Percentiles rank a stretch among this genome's conserved stretches.
These are phyloP conservation scores for Pelagia noctiluca DNA, from an alignment of 30 jellyfish, hydroid and myxozoan species.

Conservation along the genomic window DNA sequence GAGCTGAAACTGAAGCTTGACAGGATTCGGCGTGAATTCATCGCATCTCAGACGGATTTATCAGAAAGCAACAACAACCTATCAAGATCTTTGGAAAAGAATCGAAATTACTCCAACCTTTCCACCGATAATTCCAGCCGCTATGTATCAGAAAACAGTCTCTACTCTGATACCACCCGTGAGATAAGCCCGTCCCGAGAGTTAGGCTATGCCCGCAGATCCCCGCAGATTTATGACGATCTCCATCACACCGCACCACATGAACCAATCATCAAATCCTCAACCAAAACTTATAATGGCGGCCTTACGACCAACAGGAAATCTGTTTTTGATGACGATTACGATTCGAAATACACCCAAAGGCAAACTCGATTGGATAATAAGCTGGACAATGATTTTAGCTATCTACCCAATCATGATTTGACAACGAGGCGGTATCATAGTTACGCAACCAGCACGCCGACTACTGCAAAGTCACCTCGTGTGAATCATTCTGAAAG, in stretches of 20 bases:
- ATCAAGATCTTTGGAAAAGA: not conserved
- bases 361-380: not conserved
- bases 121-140: not conserved
- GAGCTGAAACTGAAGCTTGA: conserved; percentile 1
- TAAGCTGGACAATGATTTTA: not conserved
- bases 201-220: not conserved
- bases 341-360: not conserved
- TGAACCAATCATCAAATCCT: not conserved
- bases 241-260: not conserved
- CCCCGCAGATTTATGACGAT: not conserved
- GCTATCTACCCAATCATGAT: not conserved
- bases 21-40: conserved; percentile 16
- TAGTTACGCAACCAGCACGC: no score
- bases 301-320: not conserved
- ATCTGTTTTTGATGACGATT: not conserved
- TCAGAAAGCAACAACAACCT: conserved; percentile 3
- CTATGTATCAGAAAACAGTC: not conserved
- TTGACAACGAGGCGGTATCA: not conserved
- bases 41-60: not conserved
- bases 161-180: not conserved
- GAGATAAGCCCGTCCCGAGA: no score
- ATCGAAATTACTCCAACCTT: no score
- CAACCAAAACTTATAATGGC: no score
- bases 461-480: no score
- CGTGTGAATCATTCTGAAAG: no score